phyloP scores from a whole-genome alignment of 2,113 vertebrate genomes.

The Otis tarda region DNA sequence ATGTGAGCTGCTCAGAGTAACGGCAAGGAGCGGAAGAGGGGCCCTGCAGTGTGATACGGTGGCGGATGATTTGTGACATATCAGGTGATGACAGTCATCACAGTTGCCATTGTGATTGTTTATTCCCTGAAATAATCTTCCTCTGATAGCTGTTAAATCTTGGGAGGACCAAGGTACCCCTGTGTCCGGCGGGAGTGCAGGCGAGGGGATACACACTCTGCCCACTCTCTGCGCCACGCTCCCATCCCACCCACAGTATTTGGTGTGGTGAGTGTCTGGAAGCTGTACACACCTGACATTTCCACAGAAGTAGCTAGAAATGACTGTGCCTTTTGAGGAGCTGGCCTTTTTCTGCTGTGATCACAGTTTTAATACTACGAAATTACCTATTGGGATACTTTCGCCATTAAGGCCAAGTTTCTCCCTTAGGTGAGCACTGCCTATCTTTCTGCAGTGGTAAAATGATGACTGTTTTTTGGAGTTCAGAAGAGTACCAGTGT shows the following conservation, averaged over 20 bases:
- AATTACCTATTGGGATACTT: background rate
- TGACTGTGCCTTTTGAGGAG: background rate
- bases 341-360: background rate
- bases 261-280: background rate
- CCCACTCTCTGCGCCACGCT: rapidly evolving
- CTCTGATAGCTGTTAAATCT: background rate
- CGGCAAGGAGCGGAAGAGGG: background rate
- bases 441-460: background rate
- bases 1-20: background rate
- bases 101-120: background rate
- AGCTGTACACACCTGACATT: background rate
- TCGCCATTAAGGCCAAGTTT: background rate
- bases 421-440: background rate
- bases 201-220: background rate
- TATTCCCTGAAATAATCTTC: background rate
- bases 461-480: background rate
- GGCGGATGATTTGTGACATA: background rate
- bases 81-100: background rate
- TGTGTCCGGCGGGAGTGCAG: background rate
- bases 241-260: background rate
- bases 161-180: background rate
- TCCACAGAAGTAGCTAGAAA: background rate
- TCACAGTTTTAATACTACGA: background rate
- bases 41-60: rapidly evolving
- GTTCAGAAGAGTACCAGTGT: background rate